Evolutionary conservation across 1,140 invertebrate genomes (phyloP).

Genomic region (Atta cephalotes): DNA sequence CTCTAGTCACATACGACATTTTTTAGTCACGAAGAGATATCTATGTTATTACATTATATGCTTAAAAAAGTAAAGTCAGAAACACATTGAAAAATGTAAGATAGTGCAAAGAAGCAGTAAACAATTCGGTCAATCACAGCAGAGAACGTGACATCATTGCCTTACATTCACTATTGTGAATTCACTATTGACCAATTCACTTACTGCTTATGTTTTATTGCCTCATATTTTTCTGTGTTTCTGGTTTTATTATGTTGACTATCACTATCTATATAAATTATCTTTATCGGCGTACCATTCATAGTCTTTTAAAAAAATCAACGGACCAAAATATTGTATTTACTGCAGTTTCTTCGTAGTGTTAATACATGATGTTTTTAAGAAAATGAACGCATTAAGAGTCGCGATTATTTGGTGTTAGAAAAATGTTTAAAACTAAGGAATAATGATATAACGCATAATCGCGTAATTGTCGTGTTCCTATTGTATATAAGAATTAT

Average conservation of each 20-base stretch:
- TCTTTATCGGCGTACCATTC: conserved; percentile 22
- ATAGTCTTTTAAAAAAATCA: conserved; percentile 49
- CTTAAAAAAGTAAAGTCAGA: background rate
- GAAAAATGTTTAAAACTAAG: conserved; percentile 33
- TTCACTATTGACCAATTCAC: no score
- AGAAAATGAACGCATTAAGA: conserved; percentile 9
- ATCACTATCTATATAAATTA: background rate
- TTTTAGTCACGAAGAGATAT: conserved; percentile 39
- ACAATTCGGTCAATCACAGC: no score
- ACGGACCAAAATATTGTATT: conserved; percentile 72
- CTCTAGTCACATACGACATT: conserved; percentile 4
- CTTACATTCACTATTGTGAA: no score
- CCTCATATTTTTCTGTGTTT: no score
- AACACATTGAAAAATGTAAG: no score
- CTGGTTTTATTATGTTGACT: background rate
- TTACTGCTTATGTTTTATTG: no score
- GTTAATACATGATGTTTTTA: conserved; percentile 50
- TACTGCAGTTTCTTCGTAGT: conserved; percentile 55
- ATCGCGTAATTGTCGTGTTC: conserved; percentile 60
- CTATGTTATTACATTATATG: conserved; percentile 36
- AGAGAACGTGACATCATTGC: no score
- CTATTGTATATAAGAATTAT: conserved; percentile 46
- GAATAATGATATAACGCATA: conserved; percentile 26
- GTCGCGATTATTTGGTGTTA: conserved; percentile 12
- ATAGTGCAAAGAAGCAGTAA: no score